A percentile compares a stretch with the other conserved stretches of the same genome.
Evolutionary conservation across 2,113 vertebrate genomes (phyloP).

Genomic region (Odocoileus hemionus): DNA sequence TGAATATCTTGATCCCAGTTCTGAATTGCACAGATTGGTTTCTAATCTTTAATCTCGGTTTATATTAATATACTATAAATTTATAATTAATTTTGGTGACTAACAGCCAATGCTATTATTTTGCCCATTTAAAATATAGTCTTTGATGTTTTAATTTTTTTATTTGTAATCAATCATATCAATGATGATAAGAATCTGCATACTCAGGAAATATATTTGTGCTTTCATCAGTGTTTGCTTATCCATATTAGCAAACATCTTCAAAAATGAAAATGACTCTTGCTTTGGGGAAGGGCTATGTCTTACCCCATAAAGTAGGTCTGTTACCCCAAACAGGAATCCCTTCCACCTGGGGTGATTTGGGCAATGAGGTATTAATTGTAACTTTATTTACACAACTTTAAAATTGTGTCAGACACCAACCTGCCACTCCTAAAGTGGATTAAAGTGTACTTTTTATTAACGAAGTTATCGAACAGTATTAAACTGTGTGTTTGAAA

Average conservation of each 20-base stretch:
- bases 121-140: background rate
- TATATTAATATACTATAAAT: background rate
- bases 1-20: background rate
- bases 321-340: background rate
- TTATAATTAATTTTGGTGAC: background rate
- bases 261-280: background rate
- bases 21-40: background rate
- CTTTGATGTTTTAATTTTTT: slow-evolving; percentile 21
- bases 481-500: background rate
- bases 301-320: background rate
- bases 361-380: background rate
- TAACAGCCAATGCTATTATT: background rate
- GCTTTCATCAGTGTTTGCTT: background rate
- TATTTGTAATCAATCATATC: background rate
- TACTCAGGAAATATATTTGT: slow-evolving; percentile 10
- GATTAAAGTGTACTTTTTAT: slow-evolving; percentile 10
- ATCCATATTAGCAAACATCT: background rate
- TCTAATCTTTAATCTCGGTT: background rate
- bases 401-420: background rate
- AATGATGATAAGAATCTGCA: background rate
- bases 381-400: background rate
- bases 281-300: background rate
- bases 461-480: background rate
- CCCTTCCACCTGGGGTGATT: background rate
- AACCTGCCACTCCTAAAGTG: background rate